Percentiles rank a stretch among this genome's conserved stretches.
phyloP scores from a whole-genome alignment of 1,140 invertebrate species.

The Trichonephila inaurata region DNA sequence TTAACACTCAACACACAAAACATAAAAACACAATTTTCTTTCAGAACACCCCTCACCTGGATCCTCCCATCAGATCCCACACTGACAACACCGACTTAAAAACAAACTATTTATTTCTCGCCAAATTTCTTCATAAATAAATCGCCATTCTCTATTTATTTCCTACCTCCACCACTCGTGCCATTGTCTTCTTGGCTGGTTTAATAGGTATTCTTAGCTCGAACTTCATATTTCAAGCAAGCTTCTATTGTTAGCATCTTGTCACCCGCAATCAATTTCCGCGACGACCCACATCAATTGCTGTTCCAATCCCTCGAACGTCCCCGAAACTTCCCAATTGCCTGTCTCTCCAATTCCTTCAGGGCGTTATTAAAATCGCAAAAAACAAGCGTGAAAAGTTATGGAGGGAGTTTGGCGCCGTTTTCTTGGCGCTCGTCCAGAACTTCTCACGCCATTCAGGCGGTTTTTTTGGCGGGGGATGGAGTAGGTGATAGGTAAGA shows the following conservation, averaged over 20 bases:
- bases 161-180: background rate
- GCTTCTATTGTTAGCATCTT: constrained; percentile 20
- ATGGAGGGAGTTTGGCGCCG: background rate
- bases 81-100: background rate
- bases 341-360: background rate
- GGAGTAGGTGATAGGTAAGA: background rate
- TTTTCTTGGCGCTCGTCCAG: background rate
- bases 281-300: constrained; percentile 14
- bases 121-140: constrained; percentile 20
- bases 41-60: too few species aligned
- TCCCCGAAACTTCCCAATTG: constrained; percentile 3
- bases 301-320: background rate
- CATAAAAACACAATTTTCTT: too few species aligned
- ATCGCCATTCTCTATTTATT: background rate
- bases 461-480: background rate
- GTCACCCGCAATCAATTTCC: constrained; percentile 26
- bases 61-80: too few species aligned
- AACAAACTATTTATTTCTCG: background rate
- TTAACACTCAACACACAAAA: too few species aligned
- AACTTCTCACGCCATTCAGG: constrained; percentile 2
- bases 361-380: constrained; percentile 14
- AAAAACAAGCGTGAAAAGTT: constrained; percentile 23
- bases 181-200: constrained; percentile 18
- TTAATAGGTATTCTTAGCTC: constrained; percentile 22
- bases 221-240: constrained; percentile 9